These are phyloP conservation scores for Hypotaenidia okinawae DNA, from an alignment of 2,797 vertebrate species.

Conservation along the genomic window DNA sequence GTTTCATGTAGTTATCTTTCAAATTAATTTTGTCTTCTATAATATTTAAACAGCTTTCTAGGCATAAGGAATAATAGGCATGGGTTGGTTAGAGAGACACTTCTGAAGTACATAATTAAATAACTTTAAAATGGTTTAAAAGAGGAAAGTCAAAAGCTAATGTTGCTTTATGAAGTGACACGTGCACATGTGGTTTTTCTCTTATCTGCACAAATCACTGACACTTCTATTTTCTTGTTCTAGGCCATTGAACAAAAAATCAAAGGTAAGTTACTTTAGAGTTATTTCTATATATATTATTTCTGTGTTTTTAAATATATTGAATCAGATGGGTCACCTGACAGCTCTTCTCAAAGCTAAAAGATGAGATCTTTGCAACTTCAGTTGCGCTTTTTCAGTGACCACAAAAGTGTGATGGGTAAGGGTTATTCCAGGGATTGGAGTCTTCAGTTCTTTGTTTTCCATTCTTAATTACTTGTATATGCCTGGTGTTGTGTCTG, in stretches of 20 bases:
- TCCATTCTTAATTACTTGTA: neutral
- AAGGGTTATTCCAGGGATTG: neutral
- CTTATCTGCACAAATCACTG: slow-evolving; percentile 43
- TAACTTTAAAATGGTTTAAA: slow-evolving; percentile 25
- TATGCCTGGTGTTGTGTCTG: no score
- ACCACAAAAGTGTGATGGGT: neutral
- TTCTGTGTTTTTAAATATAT: neutral
- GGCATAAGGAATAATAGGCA: slow-evolving; percentile 19
- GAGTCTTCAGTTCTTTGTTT: neutral
- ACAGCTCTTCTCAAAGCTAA: neutral
- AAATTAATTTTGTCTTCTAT: slow-evolving; percentile 40
- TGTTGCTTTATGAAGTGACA: slow-evolving; percentile 6
- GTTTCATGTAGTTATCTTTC: slow-evolving; percentile 57
- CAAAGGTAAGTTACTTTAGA: slow-evolving; percentile 81
- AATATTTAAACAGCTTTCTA: slow-evolving; percentile 35
- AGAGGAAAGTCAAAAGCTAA: slow-evolving; percentile 19
- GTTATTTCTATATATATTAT: slow-evolving; percentile 38
- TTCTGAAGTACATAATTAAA: slow-evolving; percentile 55
- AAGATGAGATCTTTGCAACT: neutral
- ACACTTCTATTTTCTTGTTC: slow-evolving; percentile 73
- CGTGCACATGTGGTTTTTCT: neutral
- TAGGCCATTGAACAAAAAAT: slow-evolving; percentile 86
- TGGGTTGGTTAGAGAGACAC: neutral
- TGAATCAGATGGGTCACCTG: neutral
- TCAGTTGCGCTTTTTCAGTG: neutral